Evolutionary conservation across 2,888 invertebrate genomes (phyloP).

Genomic region (Meiosimyza decipiens): DNA sequence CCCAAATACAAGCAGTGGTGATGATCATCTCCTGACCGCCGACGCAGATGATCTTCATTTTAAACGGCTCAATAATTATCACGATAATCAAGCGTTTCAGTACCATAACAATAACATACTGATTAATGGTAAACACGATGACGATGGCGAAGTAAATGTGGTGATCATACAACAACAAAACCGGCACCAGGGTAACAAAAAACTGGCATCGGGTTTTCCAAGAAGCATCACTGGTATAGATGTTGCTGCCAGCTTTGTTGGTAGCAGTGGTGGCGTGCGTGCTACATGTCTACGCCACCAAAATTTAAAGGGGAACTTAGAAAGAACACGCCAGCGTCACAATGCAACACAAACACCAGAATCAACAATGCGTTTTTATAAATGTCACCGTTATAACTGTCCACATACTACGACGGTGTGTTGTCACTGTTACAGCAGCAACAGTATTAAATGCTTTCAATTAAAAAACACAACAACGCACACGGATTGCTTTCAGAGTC

Average conservation of each 20-base stretch:
- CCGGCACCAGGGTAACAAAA: conserved; percentile 31
- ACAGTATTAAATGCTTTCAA: conserved; percentile 38
- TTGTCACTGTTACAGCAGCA: conserved; percentile 40
- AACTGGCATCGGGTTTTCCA: conserved; percentile 15
- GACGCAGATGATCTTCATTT: conserved; percentile 60
- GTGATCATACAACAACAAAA: conserved; percentile 53
- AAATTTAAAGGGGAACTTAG: conserved; percentile 37
- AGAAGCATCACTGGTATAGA: conserved; percentile 25
- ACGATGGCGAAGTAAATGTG: conserved; percentile 49
- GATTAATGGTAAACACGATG: conserved; percentile 45
- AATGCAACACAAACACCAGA: conserved; percentile 62
- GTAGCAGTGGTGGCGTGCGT: conserved; percentile 18
- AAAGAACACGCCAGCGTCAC: conserved; percentile 53
- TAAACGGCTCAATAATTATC: conserved; percentile 52
- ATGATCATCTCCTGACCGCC: conserved; percentile 61
- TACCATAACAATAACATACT: conserved; percentile 57
- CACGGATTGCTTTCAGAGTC: conserved; percentile 39
- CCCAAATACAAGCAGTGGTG: conserved; percentile 60
- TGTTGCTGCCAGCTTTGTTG: not conserved
- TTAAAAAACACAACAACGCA: conserved; percentile 35
- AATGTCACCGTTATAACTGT: conserved; percentile 40
- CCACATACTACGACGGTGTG: conserved; percentile 41
- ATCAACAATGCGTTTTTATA: conserved; percentile 37
- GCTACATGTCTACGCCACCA: conserved; percentile 44
- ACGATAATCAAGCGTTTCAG: conserved; percentile 65